Evolutionary conservation across 1,140 invertebrate species (phyloP).

Genomic region (Zaprionus ornatus): DNA sequence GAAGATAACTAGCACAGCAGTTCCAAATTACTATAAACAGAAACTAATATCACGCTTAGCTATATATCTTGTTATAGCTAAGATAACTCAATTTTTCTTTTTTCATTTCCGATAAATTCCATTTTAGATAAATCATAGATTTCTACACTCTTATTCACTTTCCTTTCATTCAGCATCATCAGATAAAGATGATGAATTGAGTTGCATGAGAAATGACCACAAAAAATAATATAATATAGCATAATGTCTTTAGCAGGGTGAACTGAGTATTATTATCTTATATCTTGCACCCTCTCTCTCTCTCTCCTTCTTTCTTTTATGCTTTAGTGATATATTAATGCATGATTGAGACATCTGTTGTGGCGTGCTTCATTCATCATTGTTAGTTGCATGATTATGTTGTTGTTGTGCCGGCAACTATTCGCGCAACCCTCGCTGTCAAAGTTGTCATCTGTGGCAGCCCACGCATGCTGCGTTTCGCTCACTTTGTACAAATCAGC

Average conservation of each 20-base stretch:
- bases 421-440: slow-evolving; percentile 58
- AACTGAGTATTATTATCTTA: background rate
- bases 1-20: background rate
- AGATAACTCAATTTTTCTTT: no score
- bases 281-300: background rate
- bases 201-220: background rate
- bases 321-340: slow-evolving; percentile 27
- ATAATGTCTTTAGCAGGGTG: background rate
- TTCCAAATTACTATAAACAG: background rate
- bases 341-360: slow-evolving; percentile 59
- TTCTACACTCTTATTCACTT: background rate
- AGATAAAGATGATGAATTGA: slow-evolving; percentile 1
- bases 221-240: slow-evolving; percentile 7
- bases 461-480: slow-evolving; percentile 49
- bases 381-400: background rate
- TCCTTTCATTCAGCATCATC: background rate
- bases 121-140: background rate
- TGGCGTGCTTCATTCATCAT: slow-evolving; percentile 55
- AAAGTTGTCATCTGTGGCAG: slow-evolving; percentile 47
- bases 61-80: no score
- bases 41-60: background rate
- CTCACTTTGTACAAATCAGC: slow-evolving; percentile 58
- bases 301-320: background rate
- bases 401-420: slow-evolving; percentile 27
- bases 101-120: no score